Conservation (phyloP, 2,113 vertebrate species). For the Dipodomys ordii region DNA sequence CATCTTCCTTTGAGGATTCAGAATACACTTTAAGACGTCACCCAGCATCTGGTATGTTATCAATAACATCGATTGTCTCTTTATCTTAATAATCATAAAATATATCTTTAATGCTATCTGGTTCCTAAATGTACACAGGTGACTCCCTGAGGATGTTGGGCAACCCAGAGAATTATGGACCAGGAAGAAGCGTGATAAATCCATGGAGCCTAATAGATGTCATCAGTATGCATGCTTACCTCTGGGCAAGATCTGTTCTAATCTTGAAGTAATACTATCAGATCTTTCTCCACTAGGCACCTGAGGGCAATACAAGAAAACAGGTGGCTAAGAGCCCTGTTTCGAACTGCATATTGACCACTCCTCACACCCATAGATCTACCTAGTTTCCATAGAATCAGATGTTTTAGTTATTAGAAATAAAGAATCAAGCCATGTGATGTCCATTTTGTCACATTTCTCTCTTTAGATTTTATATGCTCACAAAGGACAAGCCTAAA, state of each 20-base stretch:
- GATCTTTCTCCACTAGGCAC: neutral
- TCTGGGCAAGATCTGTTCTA: neutral
- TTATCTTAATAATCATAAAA: constrained; percentile 35
- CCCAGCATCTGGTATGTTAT: neutral
- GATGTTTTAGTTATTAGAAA: neutral
- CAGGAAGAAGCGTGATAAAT: neutral
- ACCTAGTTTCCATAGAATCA: neutral
- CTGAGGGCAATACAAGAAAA: neutral
- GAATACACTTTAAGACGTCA: constrained; percentile 42
- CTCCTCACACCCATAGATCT: neutral
- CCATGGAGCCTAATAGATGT: neutral
- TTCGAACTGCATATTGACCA: neutral
- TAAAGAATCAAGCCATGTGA: neutral
- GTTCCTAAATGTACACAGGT: neutral
- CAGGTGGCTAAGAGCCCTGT: neutral
- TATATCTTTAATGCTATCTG: neutral
- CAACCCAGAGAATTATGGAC: neutral
- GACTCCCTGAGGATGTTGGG: neutral
- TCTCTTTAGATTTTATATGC: constrained; percentile 9
- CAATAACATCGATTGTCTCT: constrained; percentile 7
- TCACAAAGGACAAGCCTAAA: neutral
- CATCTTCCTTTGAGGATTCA: constrained; percentile 4
- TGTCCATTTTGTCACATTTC: neutral
- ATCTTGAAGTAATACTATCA: neutral
- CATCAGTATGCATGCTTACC: neutral